phyloP scores from a whole-genome alignment of 2,888 invertebrate species.

The Stratiomys singularior region DNA sequence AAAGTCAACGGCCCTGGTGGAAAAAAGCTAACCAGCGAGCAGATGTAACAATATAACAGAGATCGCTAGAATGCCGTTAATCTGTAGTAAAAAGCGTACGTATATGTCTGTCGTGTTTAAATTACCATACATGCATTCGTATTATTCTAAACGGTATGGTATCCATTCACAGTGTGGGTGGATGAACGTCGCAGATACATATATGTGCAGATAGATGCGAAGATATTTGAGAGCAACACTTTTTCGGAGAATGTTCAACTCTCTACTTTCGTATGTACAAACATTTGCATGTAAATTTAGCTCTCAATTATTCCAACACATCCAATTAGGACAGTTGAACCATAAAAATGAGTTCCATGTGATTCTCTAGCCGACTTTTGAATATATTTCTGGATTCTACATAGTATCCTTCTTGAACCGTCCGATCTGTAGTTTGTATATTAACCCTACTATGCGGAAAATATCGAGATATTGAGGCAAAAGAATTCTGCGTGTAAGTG shows the following conservation, averaged over 20 bases:
- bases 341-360: slow-evolving; percentile 50
- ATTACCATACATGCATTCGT: not conserved
- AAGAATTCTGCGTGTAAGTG: too few relatives aligned
- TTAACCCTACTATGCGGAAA: too few relatives aligned
- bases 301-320: slow-evolving; percentile 52
- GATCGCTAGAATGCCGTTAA: not conserved
- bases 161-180: not conserved
- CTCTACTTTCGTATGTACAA: slow-evolving; percentile 12
- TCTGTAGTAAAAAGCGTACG: not conserved
- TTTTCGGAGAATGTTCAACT: too few relatives aligned
- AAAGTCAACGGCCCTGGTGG: not conserved
- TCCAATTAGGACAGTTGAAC: slow-evolving; percentile 51
- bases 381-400: not conserved
- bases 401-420: too few relatives aligned
- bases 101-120: not conserved
- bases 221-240: too few relatives aligned
- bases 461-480: too few relatives aligned
- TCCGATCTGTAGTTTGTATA: too few relatives aligned
- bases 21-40: slow-evolving; percentile 1
- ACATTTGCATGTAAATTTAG: slow-evolving; percentile 50
- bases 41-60: slow-evolving; percentile 3
- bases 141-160: not conserved
- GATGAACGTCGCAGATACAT: not conserved
- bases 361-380: slow-evolving; percentile 41
- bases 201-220: not conserved